Evolutionary conservation across 1,140 invertebrate genomes (phyloP).

Genomic region (Probaryconus sp.): DNA sequence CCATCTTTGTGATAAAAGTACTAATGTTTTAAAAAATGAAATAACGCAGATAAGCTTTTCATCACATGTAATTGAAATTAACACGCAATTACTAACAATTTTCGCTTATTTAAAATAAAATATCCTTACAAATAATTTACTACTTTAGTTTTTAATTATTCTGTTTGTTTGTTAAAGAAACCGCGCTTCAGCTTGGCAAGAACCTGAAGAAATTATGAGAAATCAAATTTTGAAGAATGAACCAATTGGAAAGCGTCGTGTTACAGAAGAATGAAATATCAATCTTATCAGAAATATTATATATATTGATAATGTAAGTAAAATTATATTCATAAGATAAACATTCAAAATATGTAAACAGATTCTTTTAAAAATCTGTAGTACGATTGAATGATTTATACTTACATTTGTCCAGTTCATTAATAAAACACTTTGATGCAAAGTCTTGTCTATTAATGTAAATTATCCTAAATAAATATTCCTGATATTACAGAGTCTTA

Average conservation of each 20-base stretch:
- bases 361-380: no score
- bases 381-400: constrained; percentile 4
- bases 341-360: not conserved
- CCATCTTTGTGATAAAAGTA: no score
- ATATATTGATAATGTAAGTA: not conserved
- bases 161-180: constrained; percentile 33
- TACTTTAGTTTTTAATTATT: not conserved
- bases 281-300: not conserved
- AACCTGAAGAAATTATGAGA: constrained; percentile 35
- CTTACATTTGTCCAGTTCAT: not conserved
- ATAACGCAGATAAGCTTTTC: not conserved
- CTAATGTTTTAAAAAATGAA: no score
- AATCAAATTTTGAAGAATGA: constrained; percentile 12
- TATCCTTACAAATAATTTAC: no score
- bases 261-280: constrained; percentile 19
- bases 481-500: no score
- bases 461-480: no score
- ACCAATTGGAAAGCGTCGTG: not conserved
- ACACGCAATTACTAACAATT: no score
- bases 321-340: not conserved
- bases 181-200: constrained; percentile 7
- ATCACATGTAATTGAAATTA: no score
- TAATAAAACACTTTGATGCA: constrained; percentile 30
- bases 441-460: not conserved
- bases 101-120: no score